Conservation (phyloP, 53 echinoderm and acorn worm genomes). For the Arbacia lixula region DNA sequence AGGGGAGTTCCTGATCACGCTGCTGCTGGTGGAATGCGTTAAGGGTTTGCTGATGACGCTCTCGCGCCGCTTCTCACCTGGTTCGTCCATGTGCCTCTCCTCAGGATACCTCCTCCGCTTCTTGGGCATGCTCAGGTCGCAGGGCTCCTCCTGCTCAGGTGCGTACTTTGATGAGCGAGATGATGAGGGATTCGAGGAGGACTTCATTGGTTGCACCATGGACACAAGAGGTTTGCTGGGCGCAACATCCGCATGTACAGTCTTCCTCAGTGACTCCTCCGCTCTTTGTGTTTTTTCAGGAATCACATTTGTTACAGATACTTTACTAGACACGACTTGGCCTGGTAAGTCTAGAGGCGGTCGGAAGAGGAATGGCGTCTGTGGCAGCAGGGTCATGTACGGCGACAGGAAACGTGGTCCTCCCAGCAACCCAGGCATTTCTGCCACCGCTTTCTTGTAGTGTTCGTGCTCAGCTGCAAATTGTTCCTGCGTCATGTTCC, state of each 20-base stretch:
- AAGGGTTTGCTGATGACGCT: conserved; percentile 14
- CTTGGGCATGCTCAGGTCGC: conserved; percentile 93
- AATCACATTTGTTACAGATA: not conserved
- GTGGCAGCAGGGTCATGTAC: conserved; percentile 47
- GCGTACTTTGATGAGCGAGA: conserved; percentile 1
- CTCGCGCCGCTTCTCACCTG: conserved; percentile 18
- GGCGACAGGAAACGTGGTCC: conserved; percentile 24
- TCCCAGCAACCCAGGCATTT: conserved; percentile 24
- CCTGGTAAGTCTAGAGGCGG: conserved; percentile 57
- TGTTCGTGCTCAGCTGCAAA: conserved; percentile 36
- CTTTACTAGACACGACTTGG: not conserved
- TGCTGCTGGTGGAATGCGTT: conserved; percentile 1
- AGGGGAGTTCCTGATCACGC: conserved; percentile 31
- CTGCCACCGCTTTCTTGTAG: conserved; percentile 34
- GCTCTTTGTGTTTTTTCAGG: too few species aligned
- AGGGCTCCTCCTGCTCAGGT: conserved; percentile 92
- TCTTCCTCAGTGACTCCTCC: too few species aligned
- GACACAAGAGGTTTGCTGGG: conserved; percentile 10
- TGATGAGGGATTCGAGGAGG: conserved; percentile 12
- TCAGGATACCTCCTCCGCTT: conserved; percentile 59
- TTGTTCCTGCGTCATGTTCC: conserved; percentile 65
- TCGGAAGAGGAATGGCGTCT: conserved; percentile 66
- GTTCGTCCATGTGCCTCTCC: not conserved
- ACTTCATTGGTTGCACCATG: conserved; percentile 1
- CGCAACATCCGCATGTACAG: too few species aligned